phyloP scores from a whole-genome alignment of 2,888 invertebrate species.

The Glomeris marginata region DNA sequence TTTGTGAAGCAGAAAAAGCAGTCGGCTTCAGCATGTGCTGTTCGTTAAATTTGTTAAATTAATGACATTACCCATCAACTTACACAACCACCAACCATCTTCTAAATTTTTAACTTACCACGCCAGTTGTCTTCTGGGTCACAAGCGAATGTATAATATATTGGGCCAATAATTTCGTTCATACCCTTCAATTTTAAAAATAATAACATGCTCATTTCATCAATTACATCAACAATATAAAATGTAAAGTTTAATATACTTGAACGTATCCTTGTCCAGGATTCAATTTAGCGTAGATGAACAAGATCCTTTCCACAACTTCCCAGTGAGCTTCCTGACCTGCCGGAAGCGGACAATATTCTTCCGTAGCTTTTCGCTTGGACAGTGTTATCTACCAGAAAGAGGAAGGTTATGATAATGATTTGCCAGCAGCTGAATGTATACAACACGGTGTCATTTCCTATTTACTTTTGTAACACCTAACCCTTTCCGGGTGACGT shows the following conservation, averaged over 20 bases:
- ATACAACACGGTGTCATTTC: not conserved
- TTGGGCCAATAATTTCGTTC: conserved; percentile 98
- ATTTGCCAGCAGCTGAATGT: not conserved
- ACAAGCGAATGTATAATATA: conserved; percentile 91
- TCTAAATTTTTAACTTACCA: conserved; percentile 37
- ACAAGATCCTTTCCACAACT: conserved; percentile 89
- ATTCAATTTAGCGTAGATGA: conserved; percentile 94
- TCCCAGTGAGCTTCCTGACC: conserved; percentile 98
- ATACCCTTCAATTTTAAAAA: conserved; percentile 66
- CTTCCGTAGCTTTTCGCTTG: conserved; percentile 57
- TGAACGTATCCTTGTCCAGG: conserved; percentile 75
- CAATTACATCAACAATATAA: not conserved
- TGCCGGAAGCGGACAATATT: conserved; percentile 69
- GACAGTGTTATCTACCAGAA: conserved; percentile 51
- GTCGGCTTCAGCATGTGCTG: conserved; percentile 89
- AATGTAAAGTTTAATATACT: conserved; percentile 22
- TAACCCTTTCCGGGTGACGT: conserved; percentile 70
- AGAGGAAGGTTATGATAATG: not conserved
- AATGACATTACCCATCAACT: not conserved
- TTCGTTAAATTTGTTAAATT: not conserved
- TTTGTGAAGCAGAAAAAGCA: conserved; percentile 98
- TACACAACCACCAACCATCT: not conserved
- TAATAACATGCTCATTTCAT: not conserved
- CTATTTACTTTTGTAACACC: conserved; percentile 68
- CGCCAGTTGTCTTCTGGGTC: conserved; percentile 65